phyloP scores from a whole-genome alignment of 2,888 invertebrate genomes.

The Agrilus mali region DNA sequence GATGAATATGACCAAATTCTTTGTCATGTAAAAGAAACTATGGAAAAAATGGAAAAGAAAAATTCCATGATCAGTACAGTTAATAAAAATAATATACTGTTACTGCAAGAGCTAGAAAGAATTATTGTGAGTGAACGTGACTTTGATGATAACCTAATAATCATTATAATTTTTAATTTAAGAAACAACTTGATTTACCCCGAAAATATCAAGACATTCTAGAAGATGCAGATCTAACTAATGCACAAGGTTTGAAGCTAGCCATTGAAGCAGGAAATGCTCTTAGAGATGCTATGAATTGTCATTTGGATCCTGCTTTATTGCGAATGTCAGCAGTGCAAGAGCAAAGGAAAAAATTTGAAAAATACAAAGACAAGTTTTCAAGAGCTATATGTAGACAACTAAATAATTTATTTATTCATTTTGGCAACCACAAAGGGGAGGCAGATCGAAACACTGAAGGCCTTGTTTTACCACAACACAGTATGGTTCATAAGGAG shows the following conservation, averaged over 20 bases:
- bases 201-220: constrained; percentile 52
- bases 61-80: constrained; percentile 77
- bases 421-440: constrained; percentile 67
- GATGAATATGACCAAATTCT: constrained; percentile 71
- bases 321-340: constrained; percentile 61
- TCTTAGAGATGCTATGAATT: constrained; percentile 61
- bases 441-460: constrained; percentile 41
- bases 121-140: constrained; percentile 49
- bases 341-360: constrained; percentile 67
- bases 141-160: constrained; percentile 2
- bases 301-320: constrained; percentile 49
- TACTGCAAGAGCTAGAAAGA: constrained; percentile 66
- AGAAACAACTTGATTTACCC: constrained; percentile 60
- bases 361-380: constrained; percentile 66
- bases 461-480: constrained; percentile 60
- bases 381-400: constrained; percentile 77
- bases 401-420: constrained; percentile 88
- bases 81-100: constrained; percentile 70
- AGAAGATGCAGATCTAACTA: constrained; percentile 60
- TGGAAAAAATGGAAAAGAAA: constrained; percentile 85
- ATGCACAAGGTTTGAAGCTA: constrained; percentile 44
- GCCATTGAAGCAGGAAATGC: constrained; percentile 61
- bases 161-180: constrained; percentile 9
- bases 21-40: constrained; percentile 73
- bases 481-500: constrained; percentile 71